A percentile compares a stretch with the other conserved stretches of the same genome.
Evolutionary conservation across 2,797 vertebrate species (phyloP).

Genomic region (Scleropages formosus): DNA sequence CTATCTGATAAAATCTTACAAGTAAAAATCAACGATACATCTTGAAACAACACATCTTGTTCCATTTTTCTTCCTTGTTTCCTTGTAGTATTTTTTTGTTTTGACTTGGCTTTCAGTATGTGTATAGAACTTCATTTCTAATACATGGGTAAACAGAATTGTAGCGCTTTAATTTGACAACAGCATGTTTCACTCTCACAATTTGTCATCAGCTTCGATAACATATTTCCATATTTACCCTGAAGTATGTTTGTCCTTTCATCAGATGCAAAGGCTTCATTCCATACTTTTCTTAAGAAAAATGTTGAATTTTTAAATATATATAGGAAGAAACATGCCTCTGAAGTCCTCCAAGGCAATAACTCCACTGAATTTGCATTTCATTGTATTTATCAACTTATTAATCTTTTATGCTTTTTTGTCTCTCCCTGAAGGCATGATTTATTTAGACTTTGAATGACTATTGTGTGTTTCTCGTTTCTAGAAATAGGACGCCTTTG

Average conservation of each 20-base stretch:
- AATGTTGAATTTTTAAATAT: neutral
- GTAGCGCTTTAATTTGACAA: too few relatives aligned
- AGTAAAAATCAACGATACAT: too few relatives aligned
- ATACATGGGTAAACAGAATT: too few relatives aligned
- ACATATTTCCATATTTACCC: conserved; percentile 10
- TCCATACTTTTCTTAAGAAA: conserved; percentile 10
- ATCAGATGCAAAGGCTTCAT: neutral
- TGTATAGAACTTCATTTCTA: too few relatives aligned
- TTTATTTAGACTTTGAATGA: conserved; percentile 19
- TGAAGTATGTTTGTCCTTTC: neutral
- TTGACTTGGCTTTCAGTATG: neutral
- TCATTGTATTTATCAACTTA: conserved; percentile 11
- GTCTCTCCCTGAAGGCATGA: neutral
- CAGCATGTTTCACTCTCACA: neutral
- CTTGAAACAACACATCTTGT: too few relatives aligned
- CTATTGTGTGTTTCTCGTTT: neutral
- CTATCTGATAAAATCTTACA: too few relatives aligned
- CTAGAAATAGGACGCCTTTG: neutral
- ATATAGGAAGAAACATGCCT: neutral
- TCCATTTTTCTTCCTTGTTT: neutral
- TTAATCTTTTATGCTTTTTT: conserved; percentile 1
- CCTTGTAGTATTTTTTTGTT: neutral
- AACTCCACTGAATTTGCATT: conserved; percentile 10
- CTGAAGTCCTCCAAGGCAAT: neutral
- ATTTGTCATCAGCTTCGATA: neutral